A percentile compares a stretch with the other conserved stretches of the same genome.
Evolutionary conservation across 2,888 invertebrate genomes (phyloP).

Genomic region (Brachylomia viminalis): DNA sequence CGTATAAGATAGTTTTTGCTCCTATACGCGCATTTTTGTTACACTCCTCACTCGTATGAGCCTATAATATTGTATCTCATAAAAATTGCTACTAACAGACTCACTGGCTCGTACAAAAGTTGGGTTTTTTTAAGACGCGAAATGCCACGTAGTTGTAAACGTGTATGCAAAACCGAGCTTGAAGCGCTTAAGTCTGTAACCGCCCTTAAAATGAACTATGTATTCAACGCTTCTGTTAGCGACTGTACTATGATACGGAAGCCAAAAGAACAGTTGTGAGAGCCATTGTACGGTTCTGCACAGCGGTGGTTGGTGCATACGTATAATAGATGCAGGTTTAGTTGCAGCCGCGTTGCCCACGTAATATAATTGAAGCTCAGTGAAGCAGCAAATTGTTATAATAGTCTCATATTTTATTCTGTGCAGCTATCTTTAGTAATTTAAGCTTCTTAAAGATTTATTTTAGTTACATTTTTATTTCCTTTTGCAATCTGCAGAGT

Average conservation of each 20-base stretch:
- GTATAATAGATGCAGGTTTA: conserved; percentile 15
- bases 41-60: not conserved
- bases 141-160: not conserved
- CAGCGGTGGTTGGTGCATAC: conserved; percentile 24
- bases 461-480: not conserved
- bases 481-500: conserved; percentile 15
- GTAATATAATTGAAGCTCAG: conserved; percentile 42
- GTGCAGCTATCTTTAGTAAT: conserved; percentile 16
- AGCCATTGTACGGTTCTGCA: conserved; percentile 46
- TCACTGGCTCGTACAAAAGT: no score
- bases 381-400: conserved; percentile 44
- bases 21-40: not conserved
- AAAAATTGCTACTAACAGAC: not conserved
- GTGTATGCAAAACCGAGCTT: not conserved
- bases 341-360: conserved; percentile 1
- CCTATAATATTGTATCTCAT: not conserved
- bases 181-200: not conserved
- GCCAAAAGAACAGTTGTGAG: conserved; percentile 32
- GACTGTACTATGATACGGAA: conserved; percentile 49
- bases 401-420: conserved; percentile 37
- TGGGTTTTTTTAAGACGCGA: not conserved
- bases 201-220: conserved; percentile 17
- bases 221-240: conserved; percentile 38
- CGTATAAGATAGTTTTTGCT: not conserved
- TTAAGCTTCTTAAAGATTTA: conserved; percentile 10